phyloP scores from a whole-genome alignment of 1,140 invertebrate genomes.

The Drosophila kikkawai region DNA sequence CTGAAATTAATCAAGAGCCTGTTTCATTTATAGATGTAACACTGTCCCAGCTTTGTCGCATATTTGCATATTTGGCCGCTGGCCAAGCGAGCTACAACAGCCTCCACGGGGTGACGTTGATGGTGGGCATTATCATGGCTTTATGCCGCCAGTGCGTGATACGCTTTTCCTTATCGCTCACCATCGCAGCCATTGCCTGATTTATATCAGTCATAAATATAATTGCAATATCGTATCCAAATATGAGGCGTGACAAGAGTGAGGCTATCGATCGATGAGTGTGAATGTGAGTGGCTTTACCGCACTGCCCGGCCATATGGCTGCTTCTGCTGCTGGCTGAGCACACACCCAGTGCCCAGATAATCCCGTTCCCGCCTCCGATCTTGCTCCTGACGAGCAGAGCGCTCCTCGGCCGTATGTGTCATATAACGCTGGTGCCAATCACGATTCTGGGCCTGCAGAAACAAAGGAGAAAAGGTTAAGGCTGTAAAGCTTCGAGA shows the following conservation, averaged over 20 bases:
- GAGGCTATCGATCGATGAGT: conserved; percentile 12
- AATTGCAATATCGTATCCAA: conserved; percentile 43
- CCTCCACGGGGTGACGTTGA: conserved; percentile 31
- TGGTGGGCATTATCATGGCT: conserved; percentile 55
- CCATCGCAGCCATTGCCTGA: conserved; percentile 37
- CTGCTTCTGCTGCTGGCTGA: conserved; percentile 40
- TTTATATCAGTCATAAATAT: conserved; percentile 55
- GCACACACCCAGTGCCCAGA: conserved; percentile 56
- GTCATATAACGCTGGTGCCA: conserved; percentile 52
- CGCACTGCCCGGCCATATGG: conserved; percentile 51
- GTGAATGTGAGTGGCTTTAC: conserved; percentile 8
- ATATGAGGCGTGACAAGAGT: conserved; percentile 41
- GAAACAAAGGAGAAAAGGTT: conserved; percentile 4
- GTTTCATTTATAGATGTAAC: background rate
- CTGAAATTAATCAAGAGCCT: too few relatives aligned
- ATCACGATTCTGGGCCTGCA: conserved; percentile 44
- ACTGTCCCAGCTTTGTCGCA: conserved; percentile 27
- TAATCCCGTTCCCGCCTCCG: conserved; percentile 25
- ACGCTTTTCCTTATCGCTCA: conserved; percentile 57
- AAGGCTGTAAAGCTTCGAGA: background rate
- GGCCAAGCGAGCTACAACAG: conserved; percentile 28
- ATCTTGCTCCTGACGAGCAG: conserved; percentile 1
- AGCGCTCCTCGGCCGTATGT: conserved; percentile 37
- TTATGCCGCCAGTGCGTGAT: conserved; percentile 59
- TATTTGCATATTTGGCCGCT: conserved; percentile 38